phyloP scores from a whole-genome alignment of 1,140 invertebrate species.

The Polypedilum vanderplanki region DNA sequence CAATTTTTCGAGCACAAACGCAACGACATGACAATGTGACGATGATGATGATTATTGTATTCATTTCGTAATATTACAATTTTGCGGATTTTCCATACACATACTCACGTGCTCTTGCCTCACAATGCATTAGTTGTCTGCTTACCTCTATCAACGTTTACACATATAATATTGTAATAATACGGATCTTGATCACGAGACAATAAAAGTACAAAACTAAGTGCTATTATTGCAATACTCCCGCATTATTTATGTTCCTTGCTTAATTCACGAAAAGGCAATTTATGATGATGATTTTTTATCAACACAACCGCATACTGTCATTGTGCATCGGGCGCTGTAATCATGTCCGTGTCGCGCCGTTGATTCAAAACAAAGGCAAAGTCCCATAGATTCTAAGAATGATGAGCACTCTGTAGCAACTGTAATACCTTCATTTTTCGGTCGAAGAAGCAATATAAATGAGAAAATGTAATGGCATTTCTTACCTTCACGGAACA shows the following conservation, averaged over 20 bases:
- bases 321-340: neutral
- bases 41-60: neutral
- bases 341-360: neutral
- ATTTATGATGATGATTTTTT: neutral
- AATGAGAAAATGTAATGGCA: neutral
- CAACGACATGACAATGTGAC: neutral
- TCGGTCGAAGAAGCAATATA: conserved; percentile 11
- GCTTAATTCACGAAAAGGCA: neutral
- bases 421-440: neutral
- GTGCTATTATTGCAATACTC: neutral
- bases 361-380: conserved; percentile 10
- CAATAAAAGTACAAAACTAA: neutral
- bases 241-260: neutral
- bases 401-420: neutral
- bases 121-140: neutral
- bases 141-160: too few species aligned
- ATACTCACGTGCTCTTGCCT: neutral
- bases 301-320: too few species aligned
- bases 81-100: neutral
- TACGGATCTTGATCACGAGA: neutral
- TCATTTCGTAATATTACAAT: neutral
- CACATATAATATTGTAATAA: neutral
- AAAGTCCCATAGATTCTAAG: neutral
- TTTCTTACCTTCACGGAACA: neutral
- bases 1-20: neutral